These are phyloP conservation scores for Cecropterus lyciades DNA, from an alignment of 1,140 invertebrate species.

Conservation along the genomic window DNA sequence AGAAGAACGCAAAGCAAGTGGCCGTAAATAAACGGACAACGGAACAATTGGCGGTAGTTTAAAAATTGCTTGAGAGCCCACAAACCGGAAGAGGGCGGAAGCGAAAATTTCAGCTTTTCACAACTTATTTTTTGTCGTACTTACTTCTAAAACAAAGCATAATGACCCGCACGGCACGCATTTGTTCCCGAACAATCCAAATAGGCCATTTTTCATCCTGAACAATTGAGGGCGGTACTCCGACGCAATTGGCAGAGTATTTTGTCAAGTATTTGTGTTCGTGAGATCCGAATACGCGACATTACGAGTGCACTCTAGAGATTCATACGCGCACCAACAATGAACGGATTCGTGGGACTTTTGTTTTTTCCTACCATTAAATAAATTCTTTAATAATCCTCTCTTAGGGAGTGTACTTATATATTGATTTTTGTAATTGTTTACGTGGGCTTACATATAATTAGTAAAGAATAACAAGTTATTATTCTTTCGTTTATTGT, in stretches of 20 bases:
- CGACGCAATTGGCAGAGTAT: conserved; percentile 80
- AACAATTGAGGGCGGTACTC: conserved; percentile 81
- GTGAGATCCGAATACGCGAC: conserved; percentile 58
- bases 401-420: not conserved
- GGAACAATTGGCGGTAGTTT: conserved; percentile 68
- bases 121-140: conserved; percentile 77
- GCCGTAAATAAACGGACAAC: conserved; percentile 21
- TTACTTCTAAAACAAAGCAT: conserved; percentile 81
- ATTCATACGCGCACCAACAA: conserved; percentile 38
- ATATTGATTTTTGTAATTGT: no score
- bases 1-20: conserved; percentile 6
- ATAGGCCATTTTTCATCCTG: conserved; percentile 82
- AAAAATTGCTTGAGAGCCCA: conserved; percentile 56
- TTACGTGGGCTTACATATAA: no score
- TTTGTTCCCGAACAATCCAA: conserved; percentile 82
- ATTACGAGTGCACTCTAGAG: conserved; percentile 67
- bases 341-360: conserved; percentile 5
- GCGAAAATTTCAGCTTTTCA: conserved; percentile 72
- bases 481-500: no score
- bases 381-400: conserved; percentile 23
- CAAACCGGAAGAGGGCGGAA: conserved; percentile 66
- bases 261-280: conserved; percentile 81
- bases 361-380: conserved; percentile 15
- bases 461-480: no score
- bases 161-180: conserved; percentile 81